Evolutionary conservation across 2,888 invertebrate genomes (phyloP), one percentile per base, ranked within the genome.

Genomic region (Brachypterus glaber): DNA sequence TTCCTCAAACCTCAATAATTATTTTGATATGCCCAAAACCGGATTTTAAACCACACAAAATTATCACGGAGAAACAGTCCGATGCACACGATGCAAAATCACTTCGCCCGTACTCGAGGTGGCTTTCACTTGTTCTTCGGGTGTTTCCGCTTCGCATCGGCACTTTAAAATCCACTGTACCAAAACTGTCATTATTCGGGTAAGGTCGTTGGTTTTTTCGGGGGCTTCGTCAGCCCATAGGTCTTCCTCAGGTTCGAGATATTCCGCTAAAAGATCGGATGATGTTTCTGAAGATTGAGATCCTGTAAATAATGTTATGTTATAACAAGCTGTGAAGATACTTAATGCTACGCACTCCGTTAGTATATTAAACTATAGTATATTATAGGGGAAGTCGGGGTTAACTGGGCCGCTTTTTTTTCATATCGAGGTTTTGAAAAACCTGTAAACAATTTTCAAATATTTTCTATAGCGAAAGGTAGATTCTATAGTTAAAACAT

Each of bases 121-220:
- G 21, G 55, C 52, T n/a, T n/a, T n/a, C n/a, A n/a, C n/a, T n/a
- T n/a, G n/a, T n/a, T n/a, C n/a, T 30, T 41, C 46, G 18, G 47
- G 39, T 3, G 47, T 43, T 25, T 52, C 45, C 46, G 64, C 57
- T 50, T 64, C 63, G 61, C 76, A 76, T 56, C 72, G 68, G 61
- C 76, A 76, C 63, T 75, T 76, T 47, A 74, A 60, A 50, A 76
- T 69, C 76, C 76, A 76, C 63, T 76, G 73, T 44, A 76, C 71
- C 44, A 70, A 69, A 49, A 72, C 68, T 47, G 60, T 57, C 32
- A 65, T 48, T 34, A 55, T 45, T 41, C 52, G 53, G 30, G 51
- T 47, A 26, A 49, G 41, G 3, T 40, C 26, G 17, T 54, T 51
- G 30, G 46, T 40, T 29, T 51, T 50, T 30, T 44, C 47, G 1